A percentile compares a stretch with the other conserved stretches of the same genome.
These are phyloP conservation scores for Lepus townsendii DNA, from an alignment of 2,797 vertebrate genomes.

Conservation along the genomic window DNA sequence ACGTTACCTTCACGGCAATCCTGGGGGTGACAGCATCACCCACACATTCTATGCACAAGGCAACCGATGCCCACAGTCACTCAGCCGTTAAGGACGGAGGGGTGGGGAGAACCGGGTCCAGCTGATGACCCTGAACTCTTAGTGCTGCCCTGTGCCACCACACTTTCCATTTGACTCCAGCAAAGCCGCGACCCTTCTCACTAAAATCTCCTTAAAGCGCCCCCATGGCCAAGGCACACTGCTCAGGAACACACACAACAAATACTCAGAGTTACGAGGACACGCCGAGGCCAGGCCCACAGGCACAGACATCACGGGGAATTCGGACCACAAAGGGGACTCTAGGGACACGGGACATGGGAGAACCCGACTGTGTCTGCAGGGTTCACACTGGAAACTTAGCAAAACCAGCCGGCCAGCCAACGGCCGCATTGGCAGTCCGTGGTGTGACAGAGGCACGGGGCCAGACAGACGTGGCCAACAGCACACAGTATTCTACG, in stretches of 20 bases:
- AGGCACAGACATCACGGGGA: background rate
- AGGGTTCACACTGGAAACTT: background rate
- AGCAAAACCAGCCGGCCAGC: background rate
- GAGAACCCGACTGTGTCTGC: background rate
- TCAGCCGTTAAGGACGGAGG: background rate
- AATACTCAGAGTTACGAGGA: background rate
- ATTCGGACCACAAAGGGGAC: background rate
- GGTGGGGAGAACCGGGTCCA: background rate
- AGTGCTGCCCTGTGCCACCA: no score
- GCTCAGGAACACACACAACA: background rate
- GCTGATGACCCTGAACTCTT: no score
- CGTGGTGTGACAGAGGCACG: background rate
- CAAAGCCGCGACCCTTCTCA: slow-evolving; percentile 21
- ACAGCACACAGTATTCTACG: background rate
- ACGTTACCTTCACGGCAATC: background rate
- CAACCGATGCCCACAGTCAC: background rate
- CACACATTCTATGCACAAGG: background rate
- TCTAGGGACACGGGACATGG: background rate
- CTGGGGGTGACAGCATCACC: background rate
- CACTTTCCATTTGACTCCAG: background rate
- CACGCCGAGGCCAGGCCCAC: background rate
- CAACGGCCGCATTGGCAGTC: background rate
- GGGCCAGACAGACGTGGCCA: background rate
- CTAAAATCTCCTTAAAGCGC: background rate
- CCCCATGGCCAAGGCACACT: background rate